Base-by-base conservation (phyloP, 1,140 invertebrate genomes). In the Drosophila biarmipes region DNA sequence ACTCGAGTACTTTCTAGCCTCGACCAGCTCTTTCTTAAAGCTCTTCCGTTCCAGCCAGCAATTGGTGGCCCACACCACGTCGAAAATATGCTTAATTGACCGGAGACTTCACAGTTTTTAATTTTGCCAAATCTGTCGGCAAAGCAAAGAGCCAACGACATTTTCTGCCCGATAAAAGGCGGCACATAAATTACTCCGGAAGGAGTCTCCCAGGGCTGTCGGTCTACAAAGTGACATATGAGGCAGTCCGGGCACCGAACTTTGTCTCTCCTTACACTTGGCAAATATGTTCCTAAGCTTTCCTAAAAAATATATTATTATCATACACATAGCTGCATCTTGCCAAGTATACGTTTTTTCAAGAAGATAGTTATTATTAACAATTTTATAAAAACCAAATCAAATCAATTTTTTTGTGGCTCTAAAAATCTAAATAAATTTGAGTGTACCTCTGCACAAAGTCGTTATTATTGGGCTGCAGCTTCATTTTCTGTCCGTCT, bases 161-260 rank as follows among this genome's bases (percentile, higher is more conserved):
- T 73, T 31, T 48, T 37, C 10, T 31, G 40, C 31, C 7, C 10
- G 8, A 49, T 31, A 64, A 68, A 68, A 62, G 42, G 42, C 42
- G 42, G 11, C 19, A 45, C 1, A 45, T 45, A 80, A 80, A 82
- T 80, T 71, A 78, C 63, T 51, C 38, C 56, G 21, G 31, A 48
- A 68, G 19, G 24, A 53, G 31, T 24, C 12, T 55, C 6, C 4
- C 37, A 45, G 43, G 14, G 19, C 29, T 45, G 53, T 69, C 51
- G 57, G 51, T 63, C 61, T 69, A 42, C 48, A 68, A 86, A 64
- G 62, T 86, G 78, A 75, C 55, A 78, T 81, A 74, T 66, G 68
- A 69, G 57, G 19, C 53, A 55, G 61, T 31, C 51, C 46, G 49
- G 34, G 24, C 27, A 0, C 7, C 5, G 11, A 31, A 53, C 17